phyloP scores from a whole-genome alignment of 2,797 vertebrate genomes.

The Amblyopsis hoosieri region DNA sequence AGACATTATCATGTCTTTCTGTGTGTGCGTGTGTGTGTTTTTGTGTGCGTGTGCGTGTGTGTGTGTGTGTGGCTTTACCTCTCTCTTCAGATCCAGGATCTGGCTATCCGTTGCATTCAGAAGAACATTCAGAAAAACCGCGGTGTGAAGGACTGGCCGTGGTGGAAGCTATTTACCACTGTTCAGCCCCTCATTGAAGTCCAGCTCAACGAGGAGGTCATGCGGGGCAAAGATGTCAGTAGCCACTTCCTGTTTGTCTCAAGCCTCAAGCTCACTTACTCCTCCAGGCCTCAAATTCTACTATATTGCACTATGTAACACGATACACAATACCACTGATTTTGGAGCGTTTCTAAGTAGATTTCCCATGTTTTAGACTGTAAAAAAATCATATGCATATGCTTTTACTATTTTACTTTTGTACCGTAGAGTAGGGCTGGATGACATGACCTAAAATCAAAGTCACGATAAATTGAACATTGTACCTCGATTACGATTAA shows the following conservation, averaged over 20 bases:
- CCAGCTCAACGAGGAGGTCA: constrained; percentile 95
- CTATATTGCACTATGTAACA: too few species aligned
- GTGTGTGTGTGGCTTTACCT: neutral
- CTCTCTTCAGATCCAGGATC: constrained; percentile 80
- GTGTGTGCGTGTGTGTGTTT: neutral
- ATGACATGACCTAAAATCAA: too few species aligned
- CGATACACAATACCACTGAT: too few species aligned
- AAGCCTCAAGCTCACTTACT: too few species aligned
- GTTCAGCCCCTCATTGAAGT: constrained; percentile 96
- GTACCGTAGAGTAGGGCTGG: too few species aligned
- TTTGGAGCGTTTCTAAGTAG: too few species aligned
- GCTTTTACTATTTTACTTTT: too few species aligned
- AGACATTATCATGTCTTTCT: neutral
- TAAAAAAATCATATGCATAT: too few species aligned
- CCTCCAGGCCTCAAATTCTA: too few species aligned
- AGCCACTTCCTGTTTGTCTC: neutral
- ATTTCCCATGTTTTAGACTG: too few species aligned
- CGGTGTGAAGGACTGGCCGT: constrained; percentile 94
- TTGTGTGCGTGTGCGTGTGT: constrained; percentile 16
- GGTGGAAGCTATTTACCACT: constrained; percentile 97
- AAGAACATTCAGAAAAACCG: constrained; percentile 87
- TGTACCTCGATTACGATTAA: too few species aligned
- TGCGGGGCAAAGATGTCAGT: constrained; percentile 90
- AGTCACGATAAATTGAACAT: too few species aligned
- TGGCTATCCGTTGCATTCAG: constrained; percentile 90